Evolutionary conservation across 2,888 invertebrate species (phyloP).

Genomic region (Lottia gigantea): DNA sequence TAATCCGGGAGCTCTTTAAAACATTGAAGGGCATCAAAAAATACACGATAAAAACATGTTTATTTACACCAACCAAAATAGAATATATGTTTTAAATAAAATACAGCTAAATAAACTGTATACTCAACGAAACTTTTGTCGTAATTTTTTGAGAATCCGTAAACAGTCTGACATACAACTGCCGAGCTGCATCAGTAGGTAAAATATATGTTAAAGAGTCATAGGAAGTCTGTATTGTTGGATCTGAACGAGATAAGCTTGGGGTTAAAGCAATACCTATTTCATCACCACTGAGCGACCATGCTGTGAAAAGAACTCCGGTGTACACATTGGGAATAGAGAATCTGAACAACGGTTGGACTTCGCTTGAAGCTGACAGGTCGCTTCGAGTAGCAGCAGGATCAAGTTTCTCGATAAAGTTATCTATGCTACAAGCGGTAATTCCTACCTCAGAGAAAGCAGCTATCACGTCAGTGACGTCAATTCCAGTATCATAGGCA

Average conservation of each 20-base stretch:
- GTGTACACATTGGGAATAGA: not conserved
- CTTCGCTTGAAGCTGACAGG: constrained; percentile 9
- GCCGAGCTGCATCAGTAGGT: not conserved
- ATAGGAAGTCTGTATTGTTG: not conserved
- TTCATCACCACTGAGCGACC: not conserved
- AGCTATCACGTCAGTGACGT: constrained; percentile 26
- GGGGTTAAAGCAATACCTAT: not conserved
- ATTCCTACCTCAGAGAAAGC: constrained; percentile 41
- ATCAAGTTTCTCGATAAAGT: constrained; percentile 16
- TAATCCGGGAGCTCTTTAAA: too few species aligned
- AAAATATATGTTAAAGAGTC: not conserved
- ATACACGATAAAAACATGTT: too few species aligned
- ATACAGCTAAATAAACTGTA: not conserved
- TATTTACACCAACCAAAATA: too few species aligned
- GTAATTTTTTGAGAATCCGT: constrained; percentile 6
- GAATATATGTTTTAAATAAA: too few species aligned
- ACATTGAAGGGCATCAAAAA: too few species aligned
- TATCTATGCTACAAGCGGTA: constrained; percentile 26
- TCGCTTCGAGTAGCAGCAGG: not conserved
- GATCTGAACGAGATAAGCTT: not conserved
- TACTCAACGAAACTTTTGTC: not conserved
- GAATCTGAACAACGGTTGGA: constrained; percentile 14
- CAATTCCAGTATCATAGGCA: constrained; percentile 41
- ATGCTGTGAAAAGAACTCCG: not conserved
- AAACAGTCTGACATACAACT: constrained; percentile 14